Evolutionary conservation across 2,113 vertebrate species (phyloP), one percentile per base, ranked within the genome.

Genomic region (Cyphomyrus plagiostoma): DNA sequence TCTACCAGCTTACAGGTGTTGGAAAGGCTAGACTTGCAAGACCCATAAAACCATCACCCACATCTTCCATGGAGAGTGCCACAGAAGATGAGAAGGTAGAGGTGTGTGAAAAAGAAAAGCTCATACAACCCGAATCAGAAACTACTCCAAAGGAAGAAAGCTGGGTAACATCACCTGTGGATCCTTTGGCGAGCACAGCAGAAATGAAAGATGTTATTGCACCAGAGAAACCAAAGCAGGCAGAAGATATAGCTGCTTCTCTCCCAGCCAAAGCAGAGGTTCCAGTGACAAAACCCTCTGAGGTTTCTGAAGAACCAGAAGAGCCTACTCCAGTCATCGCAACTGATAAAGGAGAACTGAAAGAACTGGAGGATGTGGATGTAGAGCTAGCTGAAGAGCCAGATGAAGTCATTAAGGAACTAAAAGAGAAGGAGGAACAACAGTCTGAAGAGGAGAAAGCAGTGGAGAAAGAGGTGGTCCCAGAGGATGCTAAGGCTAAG

Each of bases 1-100:
- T 97, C 46, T 99, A 99, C 0, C 98, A 99, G 93, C 92, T 96
- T 50, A 96, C 96, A 0, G 96, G 96, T 4, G 94, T 94, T 80
- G 96, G 95, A 70, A 96, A 96, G 77, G 95, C 96, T 90, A 92
- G 95, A 70, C 95, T 96, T 83, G 94, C 94, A 5, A 93, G 94
- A 88, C 96, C 96, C 23, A 90, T 94, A 23, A 96, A 94, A 92
- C 94, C 95, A 0, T 96, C 95, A 11, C 94, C 95, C 3, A 89
- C 95, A 52, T 96, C 96, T 2, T 96, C 96, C 5, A 94, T 96
- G 45, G 96, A 96, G 52, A 96, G 96, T 88, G 94, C 93, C 52
- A 94, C 96, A 0, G 96, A 96, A 11, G 96, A 96, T 46, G 95
- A 96, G 85, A 96, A 95, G 90, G 90, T 95, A 46, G 94, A 93